Evolutionary conservation across 1,140 invertebrate genomes (phyloP).

Genomic region (Laupala kohalensis): DNA sequence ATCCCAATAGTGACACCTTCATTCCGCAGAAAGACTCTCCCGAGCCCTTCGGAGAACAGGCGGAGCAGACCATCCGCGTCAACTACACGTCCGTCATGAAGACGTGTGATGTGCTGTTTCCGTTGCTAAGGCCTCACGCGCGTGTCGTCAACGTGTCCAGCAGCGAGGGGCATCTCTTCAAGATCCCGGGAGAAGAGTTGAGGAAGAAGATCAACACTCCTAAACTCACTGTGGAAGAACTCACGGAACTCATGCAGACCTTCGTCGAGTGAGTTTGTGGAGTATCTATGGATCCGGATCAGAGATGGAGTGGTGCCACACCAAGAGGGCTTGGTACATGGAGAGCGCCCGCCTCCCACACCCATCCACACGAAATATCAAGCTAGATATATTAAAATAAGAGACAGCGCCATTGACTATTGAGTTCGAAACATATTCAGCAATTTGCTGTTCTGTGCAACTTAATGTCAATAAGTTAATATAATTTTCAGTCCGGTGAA

Average conservation of each 20-base stretch:
- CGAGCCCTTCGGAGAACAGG: slow-evolving; percentile 40
- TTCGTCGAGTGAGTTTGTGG: slow-evolving; percentile 44
- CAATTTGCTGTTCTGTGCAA: too few species aligned
- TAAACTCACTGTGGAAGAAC: slow-evolving; percentile 33
- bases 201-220: slow-evolving; percentile 26
- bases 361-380: too few species aligned
- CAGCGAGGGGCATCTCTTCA: slow-evolving; percentile 30
- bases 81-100: slow-evolving; percentile 39
- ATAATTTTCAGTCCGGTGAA: too few species aligned
- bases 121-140: slow-evolving; percentile 38
- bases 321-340: too few species aligned
- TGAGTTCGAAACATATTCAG: too few species aligned
- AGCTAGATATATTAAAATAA: too few species aligned
- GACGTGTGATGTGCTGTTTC: slow-evolving; percentile 38
- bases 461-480: too few species aligned
- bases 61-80: slow-evolving; percentile 38
- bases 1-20: too few species aligned
- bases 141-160: slow-evolving; percentile 50
- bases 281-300: too few species aligned
- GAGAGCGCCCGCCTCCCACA: too few species aligned
- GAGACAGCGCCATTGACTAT: too few species aligned
- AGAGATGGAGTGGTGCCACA: too few species aligned
- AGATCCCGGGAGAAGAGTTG: slow-evolving; percentile 27
- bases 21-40: slow-evolving; percentile 24
- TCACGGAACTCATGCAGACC: slow-evolving; percentile 34